Evolutionary conservation across 2,888 invertebrate species (phyloP).

Genomic region (Lasioglossum marginatum): DNA sequence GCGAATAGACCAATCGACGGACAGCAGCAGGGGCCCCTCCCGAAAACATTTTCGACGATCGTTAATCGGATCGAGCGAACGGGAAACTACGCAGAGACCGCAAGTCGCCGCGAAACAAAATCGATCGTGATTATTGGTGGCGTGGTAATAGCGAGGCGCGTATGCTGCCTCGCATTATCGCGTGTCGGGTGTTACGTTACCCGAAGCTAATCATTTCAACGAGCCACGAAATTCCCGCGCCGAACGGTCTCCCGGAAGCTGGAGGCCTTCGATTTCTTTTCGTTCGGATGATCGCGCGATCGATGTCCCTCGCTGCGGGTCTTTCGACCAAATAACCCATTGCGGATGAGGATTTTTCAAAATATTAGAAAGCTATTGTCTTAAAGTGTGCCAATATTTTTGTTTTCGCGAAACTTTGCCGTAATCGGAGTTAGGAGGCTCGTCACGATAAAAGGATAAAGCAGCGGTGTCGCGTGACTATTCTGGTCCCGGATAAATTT

Average conservation of each 20-base stretch:
- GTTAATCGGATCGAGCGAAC: neutral
- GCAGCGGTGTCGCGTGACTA: constrained; percentile 62
- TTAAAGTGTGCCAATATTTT: too few species aligned
- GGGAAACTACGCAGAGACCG: neutral
- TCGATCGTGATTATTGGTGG: constrained; percentile 42
- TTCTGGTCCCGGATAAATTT: constrained; percentile 54
- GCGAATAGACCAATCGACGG: neutral
- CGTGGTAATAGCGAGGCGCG: constrained; percentile 29
- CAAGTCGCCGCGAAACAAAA: constrained; percentile 28
- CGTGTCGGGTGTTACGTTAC: neutral
- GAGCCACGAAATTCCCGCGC: neutral
- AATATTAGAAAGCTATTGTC: too few species aligned
- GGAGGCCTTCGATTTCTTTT: too few species aligned
- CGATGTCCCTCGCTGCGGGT: neutral
- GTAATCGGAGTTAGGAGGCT: neutral
- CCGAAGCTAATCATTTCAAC: neutral
- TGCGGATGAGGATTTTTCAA: too few species aligned
- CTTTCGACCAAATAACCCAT: too few species aligned
- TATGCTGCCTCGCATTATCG: neutral
- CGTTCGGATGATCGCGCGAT: too few species aligned
- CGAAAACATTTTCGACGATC: neutral
- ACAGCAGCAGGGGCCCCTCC: neutral
- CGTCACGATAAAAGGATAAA: constrained; percentile 34
- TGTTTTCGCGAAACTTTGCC: neutral
- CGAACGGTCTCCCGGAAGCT: too few species aligned